Evolutionary conservation across 2,888 invertebrate species (phyloP).

Genomic region (Andrena trimmerana): DNA sequence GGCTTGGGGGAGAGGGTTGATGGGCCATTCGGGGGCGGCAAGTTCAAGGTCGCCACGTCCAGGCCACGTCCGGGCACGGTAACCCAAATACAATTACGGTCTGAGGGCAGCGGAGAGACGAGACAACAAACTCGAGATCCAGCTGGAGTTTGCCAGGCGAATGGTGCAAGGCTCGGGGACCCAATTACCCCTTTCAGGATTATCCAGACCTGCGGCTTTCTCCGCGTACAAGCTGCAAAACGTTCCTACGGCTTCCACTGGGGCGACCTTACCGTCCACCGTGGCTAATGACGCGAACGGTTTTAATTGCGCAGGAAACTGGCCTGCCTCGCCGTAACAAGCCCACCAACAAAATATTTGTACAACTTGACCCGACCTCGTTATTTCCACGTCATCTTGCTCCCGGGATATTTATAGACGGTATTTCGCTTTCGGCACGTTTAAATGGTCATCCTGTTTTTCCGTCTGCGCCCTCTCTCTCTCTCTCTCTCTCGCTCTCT

Average conservation of each 20-base stretch:
- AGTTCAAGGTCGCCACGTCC: conserved; percentile 80
- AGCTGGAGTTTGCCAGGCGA: conserved; percentile 27
- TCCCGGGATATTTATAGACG: conserved; percentile 22
- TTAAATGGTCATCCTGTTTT: too few relatives aligned
- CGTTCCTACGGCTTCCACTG: not conserved
- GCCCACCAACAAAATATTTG: conserved; percentile 6
- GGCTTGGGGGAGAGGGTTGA: conserved; percentile 59
- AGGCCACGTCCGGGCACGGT: conserved; percentile 79
- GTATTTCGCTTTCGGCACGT: too few relatives aligned
- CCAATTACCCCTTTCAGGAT: conserved; percentile 28
- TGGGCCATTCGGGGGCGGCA: conserved; percentile 70
- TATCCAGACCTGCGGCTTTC: conserved; percentile 15
- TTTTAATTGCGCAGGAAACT: conserved; percentile 13
- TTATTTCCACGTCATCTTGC: not conserved
- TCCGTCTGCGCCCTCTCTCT: too few relatives aligned
- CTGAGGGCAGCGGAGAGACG: conserved; percentile 59
- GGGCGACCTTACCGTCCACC: not conserved
- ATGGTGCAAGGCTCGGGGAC: conserved; percentile 25
- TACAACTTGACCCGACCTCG: conserved; percentile 6
- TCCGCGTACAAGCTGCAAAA: not conserved
- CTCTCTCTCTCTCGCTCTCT: not conserved
- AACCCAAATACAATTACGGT: conserved; percentile 77
- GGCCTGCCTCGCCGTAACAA: conserved; percentile 1
- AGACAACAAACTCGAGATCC: conserved; percentile 63
- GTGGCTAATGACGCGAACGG: not conserved